Conservation (phyloP, 2,888 invertebrate species). For the Orthosia incerta region DNA sequence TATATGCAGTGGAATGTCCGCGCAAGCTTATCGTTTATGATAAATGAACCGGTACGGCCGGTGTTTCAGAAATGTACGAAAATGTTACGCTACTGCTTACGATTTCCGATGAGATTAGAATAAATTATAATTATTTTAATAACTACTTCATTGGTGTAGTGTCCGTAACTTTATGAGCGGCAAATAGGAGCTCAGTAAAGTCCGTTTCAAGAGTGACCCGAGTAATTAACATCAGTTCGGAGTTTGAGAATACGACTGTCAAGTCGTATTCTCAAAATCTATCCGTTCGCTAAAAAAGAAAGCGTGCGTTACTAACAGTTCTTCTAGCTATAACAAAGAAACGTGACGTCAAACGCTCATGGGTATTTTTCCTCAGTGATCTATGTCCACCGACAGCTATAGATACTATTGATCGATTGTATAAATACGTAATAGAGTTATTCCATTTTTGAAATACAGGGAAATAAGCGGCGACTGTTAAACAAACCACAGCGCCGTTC, state of each 20-base stretch:
- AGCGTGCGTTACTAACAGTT: neutral
- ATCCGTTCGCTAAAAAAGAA: neutral
- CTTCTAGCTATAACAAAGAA: neutral
- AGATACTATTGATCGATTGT: constrained; percentile 16
- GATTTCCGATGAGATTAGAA: constrained; percentile 53
- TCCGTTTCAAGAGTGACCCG: neutral
- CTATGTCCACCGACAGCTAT: neutral
- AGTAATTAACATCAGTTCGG: neutral
- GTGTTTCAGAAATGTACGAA: constrained; percentile 53
- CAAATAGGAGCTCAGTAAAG: neutral
- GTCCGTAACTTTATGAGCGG: neutral
- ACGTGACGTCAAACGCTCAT: neutral
- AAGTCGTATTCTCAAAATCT: too few species aligned
- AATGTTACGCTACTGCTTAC: constrained; percentile 46
- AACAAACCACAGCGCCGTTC: constrained; percentile 60
- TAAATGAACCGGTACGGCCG: constrained; percentile 47
- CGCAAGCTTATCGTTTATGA: constrained; percentile 53
- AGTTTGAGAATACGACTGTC: neutral
- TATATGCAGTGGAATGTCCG: constrained; percentile 52
- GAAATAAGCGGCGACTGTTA: constrained; percentile 40
- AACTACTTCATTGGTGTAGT: constrained; percentile 10
- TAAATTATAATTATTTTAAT: constrained; percentile 41
- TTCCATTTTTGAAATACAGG: constrained; percentile 32
- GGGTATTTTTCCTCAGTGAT: constrained; percentile 12
- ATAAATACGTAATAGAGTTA: neutral